These are phyloP conservation scores for Amblyopsis hoosieri DNA, from an alignment of 2,797 vertebrate genomes.

Conservation along the genomic window DNA sequence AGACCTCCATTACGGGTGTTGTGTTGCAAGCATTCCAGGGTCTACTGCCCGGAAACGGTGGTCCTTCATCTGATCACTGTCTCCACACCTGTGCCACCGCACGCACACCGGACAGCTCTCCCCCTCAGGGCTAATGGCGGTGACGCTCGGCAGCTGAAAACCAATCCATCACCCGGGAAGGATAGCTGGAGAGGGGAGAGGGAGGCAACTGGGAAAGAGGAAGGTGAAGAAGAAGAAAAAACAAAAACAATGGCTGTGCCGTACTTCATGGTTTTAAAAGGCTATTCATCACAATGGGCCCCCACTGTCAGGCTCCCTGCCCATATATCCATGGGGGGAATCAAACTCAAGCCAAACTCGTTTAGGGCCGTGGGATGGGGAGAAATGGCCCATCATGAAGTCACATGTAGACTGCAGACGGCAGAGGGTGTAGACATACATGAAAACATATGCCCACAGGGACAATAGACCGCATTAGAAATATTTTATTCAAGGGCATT, in stretches of 20 bases:
- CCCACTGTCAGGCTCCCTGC: conserved; percentile 72
- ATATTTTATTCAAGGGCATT: too few species aligned
- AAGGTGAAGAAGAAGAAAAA: conserved; percentile 6
- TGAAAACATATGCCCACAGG: too few species aligned
- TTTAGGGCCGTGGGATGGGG: conserved; percentile 56
- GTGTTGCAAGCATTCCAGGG: conserved; percentile 56
- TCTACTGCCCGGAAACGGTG: conserved; percentile 60
- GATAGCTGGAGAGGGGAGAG: too few species aligned
- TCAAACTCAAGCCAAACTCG: conserved; percentile 67
- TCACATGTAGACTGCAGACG: conserved; percentile 23
- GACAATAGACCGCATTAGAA: too few species aligned
- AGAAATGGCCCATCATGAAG: conserved; percentile 71
- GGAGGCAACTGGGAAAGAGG: too few species aligned
- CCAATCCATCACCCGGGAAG: conserved; percentile 67
- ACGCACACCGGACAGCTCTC: conserved; percentile 46
- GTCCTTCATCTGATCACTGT: conserved; percentile 50
- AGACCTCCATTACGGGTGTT: conserved; percentile 65
- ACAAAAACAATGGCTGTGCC: conserved; percentile 58
- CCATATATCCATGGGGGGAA: conserved; percentile 66
- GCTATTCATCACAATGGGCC: conserved; percentile 78
- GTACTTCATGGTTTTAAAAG: conserved; percentile 79
- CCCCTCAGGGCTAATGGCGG: conserved; percentile 58
- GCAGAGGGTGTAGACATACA: too few species aligned
- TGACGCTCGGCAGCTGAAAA: conserved; percentile 68
- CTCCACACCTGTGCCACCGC: conserved; percentile 47